Base-by-base conservation (phyloP, 2,113 vertebrate species). In the Toxotes jaculatrix region DNA sequence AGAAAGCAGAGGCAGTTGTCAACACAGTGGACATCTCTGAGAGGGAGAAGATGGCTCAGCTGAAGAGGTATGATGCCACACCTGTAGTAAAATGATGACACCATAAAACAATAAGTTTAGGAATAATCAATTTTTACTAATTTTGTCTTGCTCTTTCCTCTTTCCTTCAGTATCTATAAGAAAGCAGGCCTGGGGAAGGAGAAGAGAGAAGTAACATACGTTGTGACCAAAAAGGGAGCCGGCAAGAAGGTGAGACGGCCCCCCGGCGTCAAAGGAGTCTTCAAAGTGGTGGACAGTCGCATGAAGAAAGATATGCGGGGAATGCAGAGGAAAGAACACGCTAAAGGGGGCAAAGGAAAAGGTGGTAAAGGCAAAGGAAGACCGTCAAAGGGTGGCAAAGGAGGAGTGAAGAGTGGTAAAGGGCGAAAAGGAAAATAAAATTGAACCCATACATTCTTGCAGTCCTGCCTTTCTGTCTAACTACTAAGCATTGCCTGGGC, bases 11-110 rank as follows among this genome's bases (percentile, higher is more conserved):
- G 90, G 96, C 97, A 0, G 97, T 99, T 57, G 97, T 98, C 57
- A 96, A 97, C 93, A 99, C 97, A 0, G 96, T 98, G 86, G 98
- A 99, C 83, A 98, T 98, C 87, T 98, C 98, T 0, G 98, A 99
- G 85, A 92, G 95, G 57, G 98, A 99, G 88, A 99, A 99, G 82
- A 95, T 96, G 93, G 96, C 97, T 63, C 98, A 98, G 89, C 91
- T 99, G 19, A 95, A 96, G 86, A 97, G 96, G 98, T 99, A 89
- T 42, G 82, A 69, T 7, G 1, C 72, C 42, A 38, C n/a, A 71
- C 10, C 31, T 53, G 14, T 19, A 6, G 45, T 3, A 5, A 27
- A 49, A 53, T 43, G 10, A 53, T 23, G 7, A 17, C 27, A 42
- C 61, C 7, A 21, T 38, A 5, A 36, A 36, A 34, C 12, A n/a